Evolutionary conservation across 2,888 invertebrate genomes (phyloP).

Genomic region (Leuctra nigra): DNA sequence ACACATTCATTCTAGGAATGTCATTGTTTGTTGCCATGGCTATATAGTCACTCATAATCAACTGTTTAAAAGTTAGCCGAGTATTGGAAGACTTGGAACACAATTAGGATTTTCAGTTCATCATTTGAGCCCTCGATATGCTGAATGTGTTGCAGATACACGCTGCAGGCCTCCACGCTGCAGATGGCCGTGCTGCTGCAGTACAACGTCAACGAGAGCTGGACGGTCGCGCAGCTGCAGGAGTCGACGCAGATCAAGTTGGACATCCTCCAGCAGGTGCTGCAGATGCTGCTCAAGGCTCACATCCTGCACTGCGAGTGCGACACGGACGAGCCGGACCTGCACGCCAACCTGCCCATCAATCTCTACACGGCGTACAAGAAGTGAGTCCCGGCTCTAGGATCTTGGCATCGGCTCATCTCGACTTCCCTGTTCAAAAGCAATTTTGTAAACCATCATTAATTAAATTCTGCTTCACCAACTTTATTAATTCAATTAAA

Average conservation of each 20-base stretch:
- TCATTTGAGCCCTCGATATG: no score
- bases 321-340: conserved; percentile 57
- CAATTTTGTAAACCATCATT: no score
- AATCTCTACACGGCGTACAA: conserved; percentile 73
- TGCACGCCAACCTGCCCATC: conserved; percentile 65
- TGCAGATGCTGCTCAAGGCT: conserved; percentile 91
- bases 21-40: no score
- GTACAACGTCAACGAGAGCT: conserved; percentile 84
- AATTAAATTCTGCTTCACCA: no score
- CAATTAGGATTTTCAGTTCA: no score
- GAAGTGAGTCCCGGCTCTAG: conserved; percentile 66
- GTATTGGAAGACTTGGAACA: no score
- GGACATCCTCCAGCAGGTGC: conserved; percentile 67
- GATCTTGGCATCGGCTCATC: no score
- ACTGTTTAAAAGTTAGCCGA: no score
- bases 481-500: no score
- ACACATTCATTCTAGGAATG: no score
- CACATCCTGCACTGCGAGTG: conserved; percentile 67
- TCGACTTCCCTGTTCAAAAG: no score
- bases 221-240: conserved; percentile 80
- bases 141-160: conserved; percentile 53
- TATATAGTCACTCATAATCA: no score
- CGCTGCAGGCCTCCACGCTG: conserved; percentile 90
- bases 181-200: conserved; percentile 98
- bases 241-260: conserved; percentile 84